Conservation (phyloP, 2,888 invertebrate species). For the Sicus ferrugineus region DNA sequence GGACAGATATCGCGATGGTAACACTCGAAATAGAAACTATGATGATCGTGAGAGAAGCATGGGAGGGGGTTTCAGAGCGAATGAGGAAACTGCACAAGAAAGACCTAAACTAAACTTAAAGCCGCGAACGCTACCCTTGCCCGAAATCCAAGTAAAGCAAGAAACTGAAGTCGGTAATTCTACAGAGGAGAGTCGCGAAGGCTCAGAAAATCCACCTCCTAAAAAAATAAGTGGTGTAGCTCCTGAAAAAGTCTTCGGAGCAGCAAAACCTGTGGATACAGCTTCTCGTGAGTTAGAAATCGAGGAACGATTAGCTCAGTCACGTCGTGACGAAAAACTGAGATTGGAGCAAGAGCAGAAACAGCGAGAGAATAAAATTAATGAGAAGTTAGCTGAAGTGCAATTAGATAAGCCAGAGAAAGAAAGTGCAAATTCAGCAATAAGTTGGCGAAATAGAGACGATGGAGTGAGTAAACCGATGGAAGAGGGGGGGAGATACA, state of each 20-base stretch:
- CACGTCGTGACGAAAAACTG: conserved; percentile 58
- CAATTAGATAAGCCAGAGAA: conserved; percentile 57
- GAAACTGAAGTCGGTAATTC: conserved; percentile 51
- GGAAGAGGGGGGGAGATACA: conserved; percentile 49
- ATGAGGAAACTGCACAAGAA: conserved; percentile 46
- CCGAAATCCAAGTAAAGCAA: conserved; percentile 66
- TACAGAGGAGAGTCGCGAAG: conserved; percentile 30
- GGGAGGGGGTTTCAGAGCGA: conserved; percentile 44
- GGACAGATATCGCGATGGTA: conserved; percentile 61
- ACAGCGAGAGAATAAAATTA: conserved; percentile 39
- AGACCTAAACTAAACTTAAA: conserved; percentile 82
- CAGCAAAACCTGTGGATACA: conserved; percentile 94
- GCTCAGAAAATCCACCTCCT: conserved; percentile 36
- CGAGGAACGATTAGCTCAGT: conserved; percentile 82
- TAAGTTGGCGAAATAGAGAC: conserved; percentile 57
- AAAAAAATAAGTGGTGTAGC: conserved; percentile 66
- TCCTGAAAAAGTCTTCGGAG: conserved; percentile 87
- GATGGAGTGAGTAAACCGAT: conserved; percentile 43
- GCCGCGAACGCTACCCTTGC: conserved; percentile 79
- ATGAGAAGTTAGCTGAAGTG: conserved; percentile 51
- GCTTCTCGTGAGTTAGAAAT: conserved; percentile 89
- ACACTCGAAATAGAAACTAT: conserved; percentile 53
- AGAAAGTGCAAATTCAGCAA: conserved; percentile 54
- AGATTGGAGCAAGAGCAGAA: conserved; percentile 46
- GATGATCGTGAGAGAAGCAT: conserved; percentile 61